These are phyloP conservation scores for Elephas maximus DNA, from an alignment of 2,113 vertebrate species.

Conservation along the genomic window DNA sequence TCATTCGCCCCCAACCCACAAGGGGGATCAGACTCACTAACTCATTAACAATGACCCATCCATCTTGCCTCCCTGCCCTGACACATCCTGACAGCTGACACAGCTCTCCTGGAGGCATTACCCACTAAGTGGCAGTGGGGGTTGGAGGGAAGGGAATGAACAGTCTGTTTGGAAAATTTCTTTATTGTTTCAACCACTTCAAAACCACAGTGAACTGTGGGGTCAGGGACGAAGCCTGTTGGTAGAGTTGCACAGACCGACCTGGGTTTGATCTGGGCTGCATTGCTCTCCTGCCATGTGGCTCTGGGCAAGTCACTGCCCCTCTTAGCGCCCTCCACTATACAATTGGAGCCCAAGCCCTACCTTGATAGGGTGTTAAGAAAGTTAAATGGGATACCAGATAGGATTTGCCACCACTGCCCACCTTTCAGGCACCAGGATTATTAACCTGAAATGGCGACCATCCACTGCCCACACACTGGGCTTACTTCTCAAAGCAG, in stretches of 20 bases:
- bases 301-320: not conserved
- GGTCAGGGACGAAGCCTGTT: not conserved
- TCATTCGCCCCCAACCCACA: not conserved
- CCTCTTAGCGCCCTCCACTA: no score
- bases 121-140: not conserved
- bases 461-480: fast-evolving
- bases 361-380: not conserved
- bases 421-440: not conserved
- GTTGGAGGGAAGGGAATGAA: not conserved
- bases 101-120: not conserved
- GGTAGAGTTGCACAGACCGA: not conserved
- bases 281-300: not conserved
- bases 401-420: no score
- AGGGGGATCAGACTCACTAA: not conserved
- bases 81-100: conserved; percentile 16
- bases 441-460: not conserved
- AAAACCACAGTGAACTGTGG: not conserved
- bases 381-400: not conserved
- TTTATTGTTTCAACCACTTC: not conserved
- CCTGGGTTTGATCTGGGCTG: not conserved
- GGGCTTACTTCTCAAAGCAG: not conserved
- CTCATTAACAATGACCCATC: conserved; percentile 28
- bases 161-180: not conserved
- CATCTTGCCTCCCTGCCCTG: conserved; percentile 47
- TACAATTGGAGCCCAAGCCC: not conserved